phyloP scores from a whole-genome alignment of 1,140 invertebrate species.

The Megalopta genalis region DNA sequence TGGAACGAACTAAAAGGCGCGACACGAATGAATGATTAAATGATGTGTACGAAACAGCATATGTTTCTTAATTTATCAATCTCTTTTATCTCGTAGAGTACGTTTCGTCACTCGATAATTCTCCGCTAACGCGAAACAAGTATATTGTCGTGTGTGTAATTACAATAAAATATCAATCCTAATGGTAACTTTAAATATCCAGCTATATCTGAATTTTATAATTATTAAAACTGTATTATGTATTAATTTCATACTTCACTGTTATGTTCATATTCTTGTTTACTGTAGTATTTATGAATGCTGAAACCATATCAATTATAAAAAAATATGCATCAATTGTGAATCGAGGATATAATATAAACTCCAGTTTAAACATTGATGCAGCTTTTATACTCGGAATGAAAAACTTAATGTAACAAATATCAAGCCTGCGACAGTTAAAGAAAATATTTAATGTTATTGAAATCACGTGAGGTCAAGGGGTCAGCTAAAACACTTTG shows the following conservation, averaged over 20 bases:
- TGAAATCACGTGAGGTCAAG: slow-evolving; percentile 69
- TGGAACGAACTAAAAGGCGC: slow-evolving; percentile 38
- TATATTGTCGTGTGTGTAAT: not conserved
- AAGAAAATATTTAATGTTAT: slow-evolving; percentile 27
- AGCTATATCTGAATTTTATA: not conserved
- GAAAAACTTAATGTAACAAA: not conserved
- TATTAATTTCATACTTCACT: not conserved
- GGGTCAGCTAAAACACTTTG: slow-evolving; percentile 32
- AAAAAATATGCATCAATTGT: too few species aligned
- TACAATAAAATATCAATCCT: not conserved
- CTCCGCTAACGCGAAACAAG: slow-evolving; percentile 8
- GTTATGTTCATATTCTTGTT: too few species aligned
- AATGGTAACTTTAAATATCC: not conserved
- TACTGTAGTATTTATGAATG: too few species aligned
- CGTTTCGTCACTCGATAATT: slow-evolving; percentile 31
- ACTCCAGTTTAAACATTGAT: too few species aligned
- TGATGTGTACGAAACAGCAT: slow-evolving; percentile 22
- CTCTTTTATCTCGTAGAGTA: slow-evolving; percentile 51
- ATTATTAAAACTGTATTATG: not conserved
- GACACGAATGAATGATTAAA: slow-evolving; percentile 50
- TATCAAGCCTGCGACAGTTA: not conserved
- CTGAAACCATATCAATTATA: too few species aligned
- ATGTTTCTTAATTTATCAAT: slow-evolving; percentile 42
- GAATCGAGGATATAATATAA: too few species aligned
- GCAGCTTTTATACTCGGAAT: too few species aligned